Conservation (phyloP, 2,113 vertebrate species). For the Periophthalmus modestus region DNA sequence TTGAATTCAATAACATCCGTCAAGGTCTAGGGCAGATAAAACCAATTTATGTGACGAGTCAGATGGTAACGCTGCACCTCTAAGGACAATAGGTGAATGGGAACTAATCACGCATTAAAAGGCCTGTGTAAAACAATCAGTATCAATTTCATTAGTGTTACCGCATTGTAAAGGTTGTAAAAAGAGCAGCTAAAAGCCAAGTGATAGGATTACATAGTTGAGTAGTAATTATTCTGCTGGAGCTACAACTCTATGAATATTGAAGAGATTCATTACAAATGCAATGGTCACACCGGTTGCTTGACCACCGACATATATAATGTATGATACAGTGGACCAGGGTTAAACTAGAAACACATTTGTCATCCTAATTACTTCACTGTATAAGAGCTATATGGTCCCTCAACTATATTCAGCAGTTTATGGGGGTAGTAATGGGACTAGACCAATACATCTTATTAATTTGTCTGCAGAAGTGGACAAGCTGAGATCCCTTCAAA, state of each 20-base stretch:
- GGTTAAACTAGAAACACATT: background rate
- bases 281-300: background rate
- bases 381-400: background rate
- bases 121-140: background rate
- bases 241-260: background rate
- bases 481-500: too few relatives aligned
- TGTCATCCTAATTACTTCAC: background rate
- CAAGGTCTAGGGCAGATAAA: background rate
- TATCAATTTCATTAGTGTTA: background rate
- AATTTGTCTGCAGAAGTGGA: background rate
- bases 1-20: constrained; percentile 4
- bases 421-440: too few relatives aligned
- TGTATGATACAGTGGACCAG: background rate
- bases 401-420: too few relatives aligned
- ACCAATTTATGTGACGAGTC: background rate
- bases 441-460: background rate
- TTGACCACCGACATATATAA: background rate
- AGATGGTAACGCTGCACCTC: background rate
- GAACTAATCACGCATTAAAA: background rate
- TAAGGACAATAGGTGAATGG: background rate
- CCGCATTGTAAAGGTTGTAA: background rate
- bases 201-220: background rate
- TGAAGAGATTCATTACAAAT: background rate
- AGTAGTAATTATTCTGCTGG: background rate
- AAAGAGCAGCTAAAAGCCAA: background rate